Conservation (phyloP, 2,797 vertebrate genomes). For the Thripadectes ignobilis region DNA sequence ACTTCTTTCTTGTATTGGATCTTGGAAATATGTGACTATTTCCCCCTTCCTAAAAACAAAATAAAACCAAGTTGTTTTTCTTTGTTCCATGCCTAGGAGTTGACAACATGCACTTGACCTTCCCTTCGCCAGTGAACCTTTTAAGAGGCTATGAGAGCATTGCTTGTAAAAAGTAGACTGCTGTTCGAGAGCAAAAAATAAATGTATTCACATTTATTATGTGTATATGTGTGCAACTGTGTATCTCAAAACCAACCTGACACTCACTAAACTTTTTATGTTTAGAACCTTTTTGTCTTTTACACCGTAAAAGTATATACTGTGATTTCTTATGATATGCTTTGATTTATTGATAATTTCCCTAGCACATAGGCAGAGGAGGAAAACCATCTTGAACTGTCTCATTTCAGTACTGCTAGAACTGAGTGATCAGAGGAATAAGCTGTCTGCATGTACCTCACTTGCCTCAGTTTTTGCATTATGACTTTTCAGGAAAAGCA, state of each 20-base stretch:
- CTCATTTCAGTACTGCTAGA: not conserved
- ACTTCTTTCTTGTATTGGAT: not conserved
- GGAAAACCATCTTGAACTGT: not conserved
- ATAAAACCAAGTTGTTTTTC: not conserved
- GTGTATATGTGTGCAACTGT: accelerated
- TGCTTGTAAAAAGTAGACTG: not conserved
- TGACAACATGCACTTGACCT: not conserved
- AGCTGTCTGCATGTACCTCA: not conserved
- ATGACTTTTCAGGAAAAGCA: not conserved
- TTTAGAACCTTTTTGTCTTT: not conserved
- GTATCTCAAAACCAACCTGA: not conserved
- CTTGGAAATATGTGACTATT: not conserved
- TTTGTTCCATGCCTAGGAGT: not conserved
- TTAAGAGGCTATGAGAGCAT: not conserved
- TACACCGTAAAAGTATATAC: not conserved
- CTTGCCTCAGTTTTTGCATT: not conserved
- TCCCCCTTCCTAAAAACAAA: not conserved
- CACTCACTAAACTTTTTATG: not conserved
- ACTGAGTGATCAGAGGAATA: not conserved
- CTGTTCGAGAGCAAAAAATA: not conserved
- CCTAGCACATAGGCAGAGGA: not conserved
- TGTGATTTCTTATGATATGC: not conserved
- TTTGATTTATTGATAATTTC: not conserved
- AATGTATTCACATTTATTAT: not conserved
- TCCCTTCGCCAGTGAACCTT: not conserved